Evolutionary conservation across 2,797 vertebrate genomes (phyloP).

Genomic region (Glossophaga mutica): DNA sequence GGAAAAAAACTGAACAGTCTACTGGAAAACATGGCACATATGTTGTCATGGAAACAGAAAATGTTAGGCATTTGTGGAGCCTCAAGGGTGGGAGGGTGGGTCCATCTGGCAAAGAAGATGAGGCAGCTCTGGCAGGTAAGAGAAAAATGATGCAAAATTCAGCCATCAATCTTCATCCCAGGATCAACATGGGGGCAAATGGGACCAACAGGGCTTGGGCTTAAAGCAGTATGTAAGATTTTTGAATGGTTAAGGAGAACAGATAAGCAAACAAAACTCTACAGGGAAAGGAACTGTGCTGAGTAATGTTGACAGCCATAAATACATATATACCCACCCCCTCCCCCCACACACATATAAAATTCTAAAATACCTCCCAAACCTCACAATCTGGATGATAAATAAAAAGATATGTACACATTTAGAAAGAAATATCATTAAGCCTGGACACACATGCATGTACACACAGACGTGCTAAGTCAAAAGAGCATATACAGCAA

Average conservation of each 20-base stretch:
- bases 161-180: background rate
- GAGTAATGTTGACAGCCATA: background rate
- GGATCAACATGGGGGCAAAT: background rate
- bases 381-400: background rate
- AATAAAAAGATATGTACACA: background rate
- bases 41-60: constrained; percentile 59
- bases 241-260: background rate
- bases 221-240: background rate
- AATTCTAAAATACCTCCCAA: background rate
- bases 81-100: background rate
- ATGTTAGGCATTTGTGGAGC: background rate
- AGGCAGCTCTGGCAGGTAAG: background rate
- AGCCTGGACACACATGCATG: background rate
- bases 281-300: background rate
- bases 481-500: background rate
- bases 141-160: background rate
- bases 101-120: constrained; percentile 16
- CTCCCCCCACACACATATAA: background rate
- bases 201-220: background rate
- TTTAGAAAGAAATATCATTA: background rate
- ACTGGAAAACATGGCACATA: background rate
- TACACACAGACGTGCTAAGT: background rate
- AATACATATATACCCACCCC: background rate
- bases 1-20: background rate
- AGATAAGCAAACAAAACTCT: background rate